Percentiles rank a stretch among this genome's conserved stretches.
These are phyloP conservation scores for Hiodon alosoides DNA, from an alignment of 2,113 vertebrate genomes.

Conservation along the genomic window DNA sequence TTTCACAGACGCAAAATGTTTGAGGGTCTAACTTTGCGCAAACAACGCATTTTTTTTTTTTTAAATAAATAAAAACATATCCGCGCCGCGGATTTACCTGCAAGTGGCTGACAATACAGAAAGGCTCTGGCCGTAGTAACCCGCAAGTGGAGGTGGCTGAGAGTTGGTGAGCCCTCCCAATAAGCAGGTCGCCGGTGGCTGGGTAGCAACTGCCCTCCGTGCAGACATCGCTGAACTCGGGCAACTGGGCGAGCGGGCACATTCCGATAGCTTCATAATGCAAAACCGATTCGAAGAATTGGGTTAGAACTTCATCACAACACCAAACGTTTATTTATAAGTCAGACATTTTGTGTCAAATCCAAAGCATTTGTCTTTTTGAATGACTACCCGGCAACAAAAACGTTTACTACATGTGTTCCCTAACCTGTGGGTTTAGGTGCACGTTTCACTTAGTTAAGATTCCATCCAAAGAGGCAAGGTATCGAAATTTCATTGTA, in stretches of 20 bases:
- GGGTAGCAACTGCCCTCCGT: conserved; percentile 95
- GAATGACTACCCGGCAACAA: background rate
- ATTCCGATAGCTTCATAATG: conserved; percentile 55
- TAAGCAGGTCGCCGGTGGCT: conserved; percentile 89
- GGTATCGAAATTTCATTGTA: too few species aligned
- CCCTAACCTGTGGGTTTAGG: too few species aligned
- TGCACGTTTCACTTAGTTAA: too few species aligned
- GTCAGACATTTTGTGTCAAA: too few species aligned
- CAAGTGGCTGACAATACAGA: conserved; percentile 95
- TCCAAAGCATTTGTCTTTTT: too few species aligned
- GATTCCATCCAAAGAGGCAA: too few species aligned
- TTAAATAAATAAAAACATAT: background rate
- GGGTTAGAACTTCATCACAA: background rate
- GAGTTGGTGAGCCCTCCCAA: conserved; percentile 78
- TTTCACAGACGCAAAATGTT: too few species aligned
- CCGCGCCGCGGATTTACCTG: conserved; percentile 68
- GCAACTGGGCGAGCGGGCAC: conserved; percentile 53
- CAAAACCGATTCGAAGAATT: background rate
- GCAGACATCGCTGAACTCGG: conserved; percentile 80
- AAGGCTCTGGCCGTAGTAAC: conserved; percentile 69
- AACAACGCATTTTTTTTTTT: background rate
- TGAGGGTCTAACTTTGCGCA: background rate
- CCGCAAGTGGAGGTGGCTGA: conserved; percentile 85
- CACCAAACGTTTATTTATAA: too few species aligned
- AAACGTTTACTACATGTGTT: background rate